Evolutionary conservation across 2,888 invertebrate genomes (phyloP).

Genomic region (Luffia ferchaultella): DNA sequence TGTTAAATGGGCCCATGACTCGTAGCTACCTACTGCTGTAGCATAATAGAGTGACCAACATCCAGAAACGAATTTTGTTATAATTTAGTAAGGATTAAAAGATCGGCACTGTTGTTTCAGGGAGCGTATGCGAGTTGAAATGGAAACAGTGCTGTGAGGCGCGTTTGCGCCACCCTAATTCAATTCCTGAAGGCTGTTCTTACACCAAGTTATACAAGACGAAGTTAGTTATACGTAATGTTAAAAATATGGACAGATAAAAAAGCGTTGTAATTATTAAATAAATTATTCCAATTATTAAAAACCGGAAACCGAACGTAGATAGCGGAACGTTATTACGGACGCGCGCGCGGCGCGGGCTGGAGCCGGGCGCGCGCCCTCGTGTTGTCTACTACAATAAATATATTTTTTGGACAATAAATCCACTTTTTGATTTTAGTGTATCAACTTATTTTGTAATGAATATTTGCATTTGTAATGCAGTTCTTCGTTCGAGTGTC

Average conservation of each 20-base stretch:
- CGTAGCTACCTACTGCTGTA: too few relatives aligned
- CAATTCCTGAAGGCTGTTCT: conserved; percentile 67
- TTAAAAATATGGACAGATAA: conserved; percentile 62
- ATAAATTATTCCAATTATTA: conserved; percentile 69
- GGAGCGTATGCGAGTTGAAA: conserved; percentile 79
- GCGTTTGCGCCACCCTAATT: conserved; percentile 59
- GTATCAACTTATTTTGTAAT: background rate
- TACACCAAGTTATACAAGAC: conserved; percentile 67
- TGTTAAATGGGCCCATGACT: too few relatives aligned
- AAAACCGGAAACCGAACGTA: conserved; percentile 59
- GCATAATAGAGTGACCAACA: too few relatives aligned
- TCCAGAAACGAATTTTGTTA: too few relatives aligned
- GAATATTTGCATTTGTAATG: background rate
- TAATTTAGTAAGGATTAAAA: too few relatives aligned
- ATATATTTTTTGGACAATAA: conserved; percentile 66
- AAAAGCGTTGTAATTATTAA: conserved; percentile 66
- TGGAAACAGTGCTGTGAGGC: conserved; percentile 92
- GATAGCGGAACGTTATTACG: conserved; percentile 62
- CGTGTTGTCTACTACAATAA: conserved; percentile 65
- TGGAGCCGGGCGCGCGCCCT: conserved; percentile 57
- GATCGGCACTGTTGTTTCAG: too few relatives aligned
- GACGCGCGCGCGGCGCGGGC: conserved; percentile 59
- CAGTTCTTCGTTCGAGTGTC: too few relatives aligned
- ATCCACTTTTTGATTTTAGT: conserved; percentile 22
- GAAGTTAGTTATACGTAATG: conserved; percentile 65